These are phyloP conservation scores for Spheniscus mendiculus DNA, from an alignment of 2,113 vertebrate species.

Conservation along the genomic window DNA sequence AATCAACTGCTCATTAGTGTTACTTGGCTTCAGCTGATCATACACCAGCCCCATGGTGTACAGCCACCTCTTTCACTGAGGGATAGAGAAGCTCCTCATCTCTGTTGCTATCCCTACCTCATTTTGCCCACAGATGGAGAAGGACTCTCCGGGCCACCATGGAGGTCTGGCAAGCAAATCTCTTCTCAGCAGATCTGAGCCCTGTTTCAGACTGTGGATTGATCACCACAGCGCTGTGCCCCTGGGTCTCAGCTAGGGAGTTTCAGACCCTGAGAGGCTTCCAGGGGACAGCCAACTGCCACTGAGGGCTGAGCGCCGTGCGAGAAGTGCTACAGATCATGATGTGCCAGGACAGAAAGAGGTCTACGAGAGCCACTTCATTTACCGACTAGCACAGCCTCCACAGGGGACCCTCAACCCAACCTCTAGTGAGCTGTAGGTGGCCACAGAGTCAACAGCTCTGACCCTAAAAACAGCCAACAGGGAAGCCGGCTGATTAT, in stretches of 20 bases:
- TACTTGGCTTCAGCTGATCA: constrained; percentile 7
- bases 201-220: not conserved
- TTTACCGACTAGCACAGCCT: not conserved
- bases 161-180: not conserved
- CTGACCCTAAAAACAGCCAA: not conserved
- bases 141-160: not conserved
- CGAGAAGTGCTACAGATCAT: not conserved
- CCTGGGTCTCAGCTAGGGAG: not conserved
- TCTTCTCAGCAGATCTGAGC: not conserved
- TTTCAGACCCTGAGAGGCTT: not conserved
- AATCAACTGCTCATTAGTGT: constrained; percentile 51
- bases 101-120: not conserved
- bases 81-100: not conserved
- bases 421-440: not conserved
- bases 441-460: not conserved
- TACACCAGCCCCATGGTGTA: not conserved
- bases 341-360: not conserved
- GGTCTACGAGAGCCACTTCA: not conserved
- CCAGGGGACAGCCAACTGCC: not conserved
- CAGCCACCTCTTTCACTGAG: not conserved
- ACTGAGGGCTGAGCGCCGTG: not conserved
- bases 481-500: not conserved
- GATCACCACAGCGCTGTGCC: not conserved
- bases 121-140: not conserved
- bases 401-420: not conserved